These are phyloP conservation scores for Melitaea athalia DNA, from an alignment of 2,888 invertebrate genomes.

Conservation along the genomic window DNA sequence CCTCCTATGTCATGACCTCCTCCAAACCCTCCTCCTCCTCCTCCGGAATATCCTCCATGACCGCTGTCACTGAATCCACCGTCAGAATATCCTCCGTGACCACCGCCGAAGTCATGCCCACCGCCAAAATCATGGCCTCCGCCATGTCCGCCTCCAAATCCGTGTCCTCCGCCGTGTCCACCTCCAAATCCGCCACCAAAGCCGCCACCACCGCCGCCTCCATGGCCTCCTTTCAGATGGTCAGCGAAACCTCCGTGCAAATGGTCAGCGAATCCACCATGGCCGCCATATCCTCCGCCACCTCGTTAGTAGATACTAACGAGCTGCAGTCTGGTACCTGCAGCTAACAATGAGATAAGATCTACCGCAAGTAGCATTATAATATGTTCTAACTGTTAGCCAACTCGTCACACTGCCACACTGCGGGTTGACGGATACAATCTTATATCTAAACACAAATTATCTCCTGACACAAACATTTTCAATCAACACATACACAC, in stretches of 20 bases:
- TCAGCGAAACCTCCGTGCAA: slow-evolving; percentile 62
- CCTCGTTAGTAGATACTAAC: slow-evolving; percentile 31
- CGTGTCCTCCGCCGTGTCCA: slow-evolving; percentile 40
- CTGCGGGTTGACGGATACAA: too few species aligned
- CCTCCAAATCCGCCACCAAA: slow-evolving; percentile 48
- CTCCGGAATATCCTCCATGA: slow-evolving; percentile 29
- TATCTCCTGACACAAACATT: too few species aligned
- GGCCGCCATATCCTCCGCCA: slow-evolving; percentile 46
- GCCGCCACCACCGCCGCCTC: slow-evolving; percentile 49
- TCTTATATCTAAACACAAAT: too few species aligned
- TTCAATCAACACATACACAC: too few species aligned
- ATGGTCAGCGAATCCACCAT: slow-evolving; percentile 54
- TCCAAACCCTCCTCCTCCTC: slow-evolving; percentile 32
- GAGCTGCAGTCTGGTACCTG: too few species aligned
- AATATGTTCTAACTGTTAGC: too few species aligned
- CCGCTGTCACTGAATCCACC: slow-evolving; percentile 46
- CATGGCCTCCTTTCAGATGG: slow-evolving; percentile 53
- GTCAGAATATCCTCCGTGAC: slow-evolving; percentile 36
- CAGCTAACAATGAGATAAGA: too few species aligned
- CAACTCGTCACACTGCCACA: too few species aligned
- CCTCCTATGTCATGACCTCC: slow-evolving; percentile 43
- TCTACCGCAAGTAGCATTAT: too few species aligned
- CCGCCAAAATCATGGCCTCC: slow-evolving; percentile 40
- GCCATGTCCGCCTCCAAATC: slow-evolving; percentile 45
- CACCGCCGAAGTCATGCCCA: slow-evolving; percentile 41